Base-by-base conservation (phyloP, 1,140 invertebrate species). In the Procambarus clarkii region DNA sequence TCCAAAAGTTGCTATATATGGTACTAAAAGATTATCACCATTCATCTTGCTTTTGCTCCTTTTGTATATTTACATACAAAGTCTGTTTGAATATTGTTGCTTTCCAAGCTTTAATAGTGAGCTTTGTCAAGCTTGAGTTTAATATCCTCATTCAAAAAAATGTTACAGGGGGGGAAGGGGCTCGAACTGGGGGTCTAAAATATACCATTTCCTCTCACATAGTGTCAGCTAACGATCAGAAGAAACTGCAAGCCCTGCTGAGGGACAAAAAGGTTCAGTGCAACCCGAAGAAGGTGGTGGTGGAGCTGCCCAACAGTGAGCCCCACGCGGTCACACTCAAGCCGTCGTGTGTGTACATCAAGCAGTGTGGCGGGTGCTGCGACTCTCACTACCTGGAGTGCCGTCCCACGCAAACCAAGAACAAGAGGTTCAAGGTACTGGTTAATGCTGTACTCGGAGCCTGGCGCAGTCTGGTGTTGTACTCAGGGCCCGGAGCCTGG, bases 321-420 rank as follows among this genome's bases (percentile, higher is more conserved):
- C 45, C 48, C 8, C 21, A 64, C 83, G 21, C 1, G 15, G 24
- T 69, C 1, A 60, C 44, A 21, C 54, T 91, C 76, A 24, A 86
- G 44, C 89, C 89, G n/a, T 84, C 82, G 34, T 91, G 89, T 69
- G 89, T 91, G 74, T 91, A 91, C 44, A 91, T 91, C 89, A 85
- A 74, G 83, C 89, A 86, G 76, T 91, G 89, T 46, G 50, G 89
- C 8, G 89, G 89, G 9, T 91, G 89, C 58, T 91, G 89, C 45
- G 46, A 78, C 21, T 78, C 81, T 3, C 48, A 71, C 21, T 15
- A 46, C 13, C 82, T 91, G 3, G 82, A 91, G 76, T 91, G 89
- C 71, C 21, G 18, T 8, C 89, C 89, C 15, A 79, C 48, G 9
- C 15, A 11, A 15, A 80, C 46, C 74, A 91, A 86, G 77, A 71